phyloP scores from a whole-genome alignment of 2,797 vertebrate genomes.

The Falco cherrug region DNA sequence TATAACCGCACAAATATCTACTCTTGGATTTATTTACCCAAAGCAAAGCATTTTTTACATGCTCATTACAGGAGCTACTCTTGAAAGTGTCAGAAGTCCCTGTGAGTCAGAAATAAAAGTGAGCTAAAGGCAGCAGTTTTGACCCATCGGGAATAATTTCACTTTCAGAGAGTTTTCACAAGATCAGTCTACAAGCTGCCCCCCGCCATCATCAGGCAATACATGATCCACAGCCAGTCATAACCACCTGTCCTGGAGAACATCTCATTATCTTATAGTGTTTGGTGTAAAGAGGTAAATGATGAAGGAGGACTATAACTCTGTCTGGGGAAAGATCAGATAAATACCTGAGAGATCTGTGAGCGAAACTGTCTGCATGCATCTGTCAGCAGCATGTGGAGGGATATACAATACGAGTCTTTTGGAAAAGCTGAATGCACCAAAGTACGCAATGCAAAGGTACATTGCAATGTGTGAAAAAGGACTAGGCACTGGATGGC shows the following conservation, averaged over 20 bases:
- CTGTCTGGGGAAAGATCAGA: background rate
- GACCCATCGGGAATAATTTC: background rate
- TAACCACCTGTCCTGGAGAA: background rate
- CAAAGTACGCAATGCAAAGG: background rate
- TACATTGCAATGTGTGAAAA: background rate
- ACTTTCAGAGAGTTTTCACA: background rate
- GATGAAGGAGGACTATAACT: background rate
- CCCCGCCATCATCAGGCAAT: accelerated
- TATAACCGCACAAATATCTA: accelerated
- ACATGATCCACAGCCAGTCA: background rate
- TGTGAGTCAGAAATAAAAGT: background rate
- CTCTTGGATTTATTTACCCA: background rate
- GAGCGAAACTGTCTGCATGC: background rate
- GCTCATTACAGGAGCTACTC: background rate
- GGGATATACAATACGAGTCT: background rate
- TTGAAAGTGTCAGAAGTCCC: background rate
- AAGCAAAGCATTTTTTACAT: background rate
- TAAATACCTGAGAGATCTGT: background rate
- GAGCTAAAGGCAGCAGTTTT: background rate
- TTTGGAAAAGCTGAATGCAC: background rate
- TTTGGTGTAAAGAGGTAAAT: background rate
- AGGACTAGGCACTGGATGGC: background rate
- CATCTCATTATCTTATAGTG: background rate
- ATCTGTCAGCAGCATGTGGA: background rate
- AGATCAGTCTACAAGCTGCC: background rate